These are phyloP conservation scores for Drosophila conformis DNA, from an alignment of 2,888 invertebrate species.

Conservation along the genomic window DNA sequence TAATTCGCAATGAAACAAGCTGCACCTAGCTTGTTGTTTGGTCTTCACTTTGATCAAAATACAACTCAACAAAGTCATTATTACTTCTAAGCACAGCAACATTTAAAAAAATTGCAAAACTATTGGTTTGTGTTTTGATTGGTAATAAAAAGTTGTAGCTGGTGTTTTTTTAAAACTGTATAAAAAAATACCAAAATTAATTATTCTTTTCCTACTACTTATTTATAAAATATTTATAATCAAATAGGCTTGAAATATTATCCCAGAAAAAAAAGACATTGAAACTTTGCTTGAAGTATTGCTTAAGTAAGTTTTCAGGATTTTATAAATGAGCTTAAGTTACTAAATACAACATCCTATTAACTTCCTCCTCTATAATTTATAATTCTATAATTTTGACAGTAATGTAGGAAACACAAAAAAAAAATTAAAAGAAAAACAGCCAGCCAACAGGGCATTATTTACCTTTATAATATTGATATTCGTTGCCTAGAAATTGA, in stretches of 20 bases:
- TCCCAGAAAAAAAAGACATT: background rate
- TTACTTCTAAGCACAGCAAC: background rate
- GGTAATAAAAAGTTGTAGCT: background rate
- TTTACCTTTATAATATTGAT: conserved; percentile 13
- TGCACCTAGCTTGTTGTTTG: conserved; percentile 3
- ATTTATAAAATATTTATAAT: background rate
- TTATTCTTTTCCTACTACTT: background rate
- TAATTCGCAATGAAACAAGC: conserved; percentile 17
- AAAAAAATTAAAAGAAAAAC: background rate
- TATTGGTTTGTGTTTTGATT: background rate
- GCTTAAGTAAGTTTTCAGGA: background rate
- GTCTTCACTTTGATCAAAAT: background rate
- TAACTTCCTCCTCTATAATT: background rate
- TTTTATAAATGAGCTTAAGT: background rate
- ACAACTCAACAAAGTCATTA: background rate
- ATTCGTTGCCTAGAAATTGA: conserved; percentile 6
- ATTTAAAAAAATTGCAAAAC: background rate
- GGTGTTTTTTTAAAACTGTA: background rate
- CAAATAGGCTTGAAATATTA: background rate
- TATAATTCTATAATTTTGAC: conserved; percentile 1
- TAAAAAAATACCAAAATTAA: background rate
- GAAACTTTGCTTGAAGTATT: background rate
- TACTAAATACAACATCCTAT: background rate
- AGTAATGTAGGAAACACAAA: conserved; percentile 23
- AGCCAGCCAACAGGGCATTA: background rate